Base-by-base conservation (phyloP, 2,113 vertebrate genomes). In the Chionomys nivalis region DNA sequence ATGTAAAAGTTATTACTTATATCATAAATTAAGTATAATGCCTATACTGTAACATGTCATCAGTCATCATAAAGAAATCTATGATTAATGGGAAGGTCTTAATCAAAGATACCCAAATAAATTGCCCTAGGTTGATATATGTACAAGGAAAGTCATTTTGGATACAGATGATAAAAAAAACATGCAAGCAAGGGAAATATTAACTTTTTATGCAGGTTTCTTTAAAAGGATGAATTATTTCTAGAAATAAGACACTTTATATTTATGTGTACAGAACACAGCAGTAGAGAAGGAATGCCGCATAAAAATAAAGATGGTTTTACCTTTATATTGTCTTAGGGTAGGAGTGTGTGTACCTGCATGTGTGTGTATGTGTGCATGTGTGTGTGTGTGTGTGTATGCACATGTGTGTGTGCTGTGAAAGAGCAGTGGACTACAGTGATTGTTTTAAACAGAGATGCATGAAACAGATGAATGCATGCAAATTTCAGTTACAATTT, bases 221-320 rank as follows among this genome's bases (percentile, higher is more conserved):
- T 65, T 90, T 89, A 78, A 95, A 82, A 39, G 70, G 90, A 72
- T 72, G 66, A 75, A 72, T 85, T 86, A 94, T 94, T 94, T 90
- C n/a, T 79, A 3, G 21, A 7, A 81, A 21, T 92, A 36, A 97
- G 90, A 92, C 24, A 68, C 52, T 76, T 70, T 83, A 76, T 94
- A 76, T 88, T 66, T 90, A 61, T 93, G 39, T 82, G 4, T 70
- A 52, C 0, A 68, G 16, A 94, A 70, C 2, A 36, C 28, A 82
- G 49, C 21, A 63, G 1, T 9, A 79, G 31, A 72, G 12, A 93
- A 89, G 26, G 72, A 73, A 9, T 4, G 44, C 24, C 12, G 63
- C 26, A 42, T 66, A 81, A 87, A 88, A 47, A 76, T 26, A 85
- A 3, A 93, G 42, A 4, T 70, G 17, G 33, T 12, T 68, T 68